Base-by-base conservation (phyloP, 2,888 invertebrate species). In the Tetrapedia diversipes region DNA sequence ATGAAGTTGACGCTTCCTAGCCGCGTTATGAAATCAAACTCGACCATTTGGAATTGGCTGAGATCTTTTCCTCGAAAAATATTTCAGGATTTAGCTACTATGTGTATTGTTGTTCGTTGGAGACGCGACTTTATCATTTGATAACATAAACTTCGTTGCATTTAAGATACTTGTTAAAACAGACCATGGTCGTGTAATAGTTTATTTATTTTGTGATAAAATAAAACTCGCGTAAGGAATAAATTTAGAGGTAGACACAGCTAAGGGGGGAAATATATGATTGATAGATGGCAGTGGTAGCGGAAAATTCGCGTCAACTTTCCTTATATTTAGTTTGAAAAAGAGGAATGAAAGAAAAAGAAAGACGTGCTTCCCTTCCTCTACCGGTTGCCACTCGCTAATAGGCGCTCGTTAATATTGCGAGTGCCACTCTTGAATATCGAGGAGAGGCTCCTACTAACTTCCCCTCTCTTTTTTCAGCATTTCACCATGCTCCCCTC, bases 321-420 rank as follows among this genome's bases (percentile, higher is more conserved):
- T 68, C 74, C 43, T 74, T 34, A 39, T 57, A 59, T 66, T 74
- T 63, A 43, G 57, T 19, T 22, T 32, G 47, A 51, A 65, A 34
- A 39, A 34, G 2, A 39, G 24, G 29, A 16, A 51, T 22, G 1
- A 24, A 65, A 41, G 32, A 19, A 66, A 64, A 54, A 61, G 16
- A 41, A 61, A 77, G 73, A 56, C 49, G 77, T 51, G 65, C 70
- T 77, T 77, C 67, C 63, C 63, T 54, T 66, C 47, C 69, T 60
- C 45, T 53, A 41, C 56, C 69, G 34, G 65, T 69, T 71, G 67
- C 57, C 75, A 80, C 71, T 80, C 67, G 56, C 65, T 80, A 75
- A 76, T 80, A 79, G 72, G 72, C 68, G 79, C 79, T 79, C 76
- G 78, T 80, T 79, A 80, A 80, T 80, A 72, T 69, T 59, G 68